A percentile compares a stretch with the other conserved stretches of the same genome.
phyloP scores from a whole-genome alignment of 1,140 invertebrate species.

The Drosophila sulfurigaster region DNA sequence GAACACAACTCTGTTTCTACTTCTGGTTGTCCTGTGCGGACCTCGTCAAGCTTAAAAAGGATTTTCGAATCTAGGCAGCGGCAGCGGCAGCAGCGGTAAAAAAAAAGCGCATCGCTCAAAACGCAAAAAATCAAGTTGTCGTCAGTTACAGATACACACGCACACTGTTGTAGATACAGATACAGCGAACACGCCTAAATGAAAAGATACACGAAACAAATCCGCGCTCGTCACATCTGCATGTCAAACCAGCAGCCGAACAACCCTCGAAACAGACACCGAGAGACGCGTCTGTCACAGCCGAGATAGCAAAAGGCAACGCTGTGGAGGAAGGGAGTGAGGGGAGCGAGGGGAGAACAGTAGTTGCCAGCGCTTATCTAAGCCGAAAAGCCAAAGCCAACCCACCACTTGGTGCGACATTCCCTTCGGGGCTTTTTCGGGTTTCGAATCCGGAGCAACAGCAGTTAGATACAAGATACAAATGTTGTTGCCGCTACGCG shows the following conservation, averaged over 20 bases:
- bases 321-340: neutral
- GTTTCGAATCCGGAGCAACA: neutral
- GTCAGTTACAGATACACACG: conserved; percentile 11
- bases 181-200: neutral
- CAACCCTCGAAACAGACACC: conserved; percentile 48
- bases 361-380: conserved; percentile 63
- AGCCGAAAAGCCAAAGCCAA: conserved; percentile 74
- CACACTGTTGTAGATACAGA: conserved; percentile 2
- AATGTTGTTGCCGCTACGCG: conserved; percentile 16
- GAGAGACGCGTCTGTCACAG: conserved; percentile 62
- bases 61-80: conserved; percentile 47
- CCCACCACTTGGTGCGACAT: conserved; percentile 52
- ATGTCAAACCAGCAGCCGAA: conserved; percentile 73
- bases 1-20: conserved; percentile 26
- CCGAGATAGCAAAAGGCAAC: conserved; percentile 40
- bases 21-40: conserved; percentile 9
- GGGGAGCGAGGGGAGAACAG: conserved; percentile 12
- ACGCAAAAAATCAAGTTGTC: conserved; percentile 73
- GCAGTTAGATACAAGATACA: neutral
- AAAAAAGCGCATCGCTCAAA: conserved; percentile 69
- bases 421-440: conserved; percentile 13
- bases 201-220: conserved; percentile 74
- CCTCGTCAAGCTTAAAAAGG: conserved; percentile 67
- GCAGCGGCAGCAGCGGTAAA: neutral
- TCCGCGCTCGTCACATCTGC: conserved; percentile 81